Conservation (phyloP, 2,888 invertebrate species). For the Sisyra terminalis region DNA sequence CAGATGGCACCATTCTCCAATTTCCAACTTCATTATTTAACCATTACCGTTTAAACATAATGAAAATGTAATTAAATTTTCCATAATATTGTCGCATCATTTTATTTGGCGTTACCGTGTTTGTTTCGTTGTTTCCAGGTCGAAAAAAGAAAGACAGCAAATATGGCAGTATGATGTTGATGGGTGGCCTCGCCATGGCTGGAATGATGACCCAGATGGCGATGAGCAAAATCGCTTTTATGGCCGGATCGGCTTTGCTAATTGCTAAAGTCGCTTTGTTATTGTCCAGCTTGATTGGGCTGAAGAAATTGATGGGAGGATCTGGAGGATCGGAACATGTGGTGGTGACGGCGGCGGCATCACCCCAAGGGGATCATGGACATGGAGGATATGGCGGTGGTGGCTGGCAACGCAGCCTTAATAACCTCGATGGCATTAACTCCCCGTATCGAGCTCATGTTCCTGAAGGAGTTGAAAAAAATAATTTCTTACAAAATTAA, state of each 20-base stretch:
- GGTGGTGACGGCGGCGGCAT: constrained; percentile 35
- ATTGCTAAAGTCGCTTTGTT: constrained; percentile 48
- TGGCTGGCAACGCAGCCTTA: constrained; percentile 27
- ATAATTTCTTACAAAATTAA: background rate
- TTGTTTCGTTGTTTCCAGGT: constrained; percentile 22
- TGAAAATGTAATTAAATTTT: no score
- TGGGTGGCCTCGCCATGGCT: constrained; percentile 41
- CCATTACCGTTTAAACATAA: no score
- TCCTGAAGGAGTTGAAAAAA: constrained; percentile 5
- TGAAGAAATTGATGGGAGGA: constrained; percentile 40
- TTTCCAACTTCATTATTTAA: no score
- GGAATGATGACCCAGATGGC: constrained; percentile 48
- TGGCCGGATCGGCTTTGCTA: constrained; percentile 48
- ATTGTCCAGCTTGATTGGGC: constrained; percentile 40
- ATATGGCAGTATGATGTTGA: constrained; percentile 35
- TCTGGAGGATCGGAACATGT: constrained; percentile 32
- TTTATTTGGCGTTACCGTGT: no score
- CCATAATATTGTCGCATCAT: no score
- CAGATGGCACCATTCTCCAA: no score
- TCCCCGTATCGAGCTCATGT: constrained; percentile 15
- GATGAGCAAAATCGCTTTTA: constrained; percentile 47
- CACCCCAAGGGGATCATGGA: constrained; percentile 21
- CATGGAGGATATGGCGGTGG: constrained; percentile 22
- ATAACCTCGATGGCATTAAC: constrained; percentile 5
- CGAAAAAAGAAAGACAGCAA: constrained; percentile 31